Evolutionary conservation across 1,140 invertebrate species (phyloP), one percentile per base, ranked within the genome.

Genomic region (Bombus soroeensis): DNA sequence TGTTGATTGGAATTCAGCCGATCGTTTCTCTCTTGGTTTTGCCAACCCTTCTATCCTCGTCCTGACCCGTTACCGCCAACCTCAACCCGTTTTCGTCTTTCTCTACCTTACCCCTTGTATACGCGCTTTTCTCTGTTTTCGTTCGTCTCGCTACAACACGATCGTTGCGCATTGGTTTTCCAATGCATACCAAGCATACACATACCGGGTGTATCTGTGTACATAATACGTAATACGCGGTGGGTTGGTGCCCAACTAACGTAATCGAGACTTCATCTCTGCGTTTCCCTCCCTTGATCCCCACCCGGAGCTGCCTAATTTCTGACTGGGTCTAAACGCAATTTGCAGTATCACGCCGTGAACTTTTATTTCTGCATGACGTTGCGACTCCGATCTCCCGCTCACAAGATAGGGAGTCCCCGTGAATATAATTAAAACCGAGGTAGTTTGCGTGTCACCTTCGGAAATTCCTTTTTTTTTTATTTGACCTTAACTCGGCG

Each of bases 1-100:
- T 89, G 90, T 92, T 92, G 92, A 93, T 92, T 93, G 87, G 89
- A 93, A 92, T 92, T 77, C 87, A 76, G 81, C 57, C 79, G 85
- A 92, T 90, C 87, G 85, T 86, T 85, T 62, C 82, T 86, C 81
- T 90, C 85, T 88, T 59, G 76, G 53, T 85, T 39, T 41, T 37
- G n/a, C 47, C 62, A 71, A 81, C 81, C 83, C 59, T 83, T 77
- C 74, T 66, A 37, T 13, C 66, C 85, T 83, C 80, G 34, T 72
- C 84, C 68, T 13, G 78, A 87, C 41, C 85, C 84, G 77, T 89
- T 88, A 77, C 74, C 68, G 81, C 73, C 77, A 62, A 81, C 68
- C 39, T 41, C 72, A 41, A 39, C 39, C 78, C 28, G 10, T 15
- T 66, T n/a, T 34, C n/a, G 10, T 34, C 32, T 57, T 39, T 81